phyloP scores from a whole-genome alignment of 2,888 invertebrate genomes.

The Yponomeuta sedellus region DNA sequence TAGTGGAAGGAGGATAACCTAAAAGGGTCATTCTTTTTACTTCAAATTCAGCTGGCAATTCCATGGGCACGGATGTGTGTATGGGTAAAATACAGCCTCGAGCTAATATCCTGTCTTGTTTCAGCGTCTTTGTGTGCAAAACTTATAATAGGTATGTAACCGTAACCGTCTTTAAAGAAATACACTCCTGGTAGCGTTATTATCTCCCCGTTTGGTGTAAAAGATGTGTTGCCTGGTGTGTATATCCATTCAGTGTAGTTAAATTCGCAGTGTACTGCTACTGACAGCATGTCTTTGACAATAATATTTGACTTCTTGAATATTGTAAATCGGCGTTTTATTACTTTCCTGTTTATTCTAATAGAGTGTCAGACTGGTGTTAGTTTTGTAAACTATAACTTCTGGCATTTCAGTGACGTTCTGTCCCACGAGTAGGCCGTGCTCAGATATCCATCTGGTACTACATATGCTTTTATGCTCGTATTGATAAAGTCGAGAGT shows the following conservation, averaged over 20 bases:
- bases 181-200: neutral
- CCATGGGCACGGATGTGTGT: neutral
- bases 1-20: neutral
- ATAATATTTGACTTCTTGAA: neutral
- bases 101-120: neutral
- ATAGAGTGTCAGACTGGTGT: neutral
- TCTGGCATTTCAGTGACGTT: constrained; percentile 6
- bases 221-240: too few species aligned
- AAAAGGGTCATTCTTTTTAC: constrained; percentile 21
- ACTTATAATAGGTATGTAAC: constrained; percentile 2
- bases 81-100: neutral
- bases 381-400: neutral
- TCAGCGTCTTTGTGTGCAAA: neutral
- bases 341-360: neutral
- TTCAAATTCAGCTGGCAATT: constrained; percentile 3
- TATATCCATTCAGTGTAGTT: neutral
- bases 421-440: constrained; percentile 12
- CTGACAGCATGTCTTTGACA: neutral
- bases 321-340: neutral
- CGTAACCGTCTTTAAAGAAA: neutral
- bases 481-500: constrained; percentile 3
- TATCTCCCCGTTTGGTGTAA: too few species aligned
- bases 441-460: constrained; percentile 8
- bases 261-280: neutral
- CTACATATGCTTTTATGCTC: constrained; percentile 10